Evolutionary conservation across 2,888 invertebrate species (phyloP).

Genomic region (Eledona agricola): DNA sequence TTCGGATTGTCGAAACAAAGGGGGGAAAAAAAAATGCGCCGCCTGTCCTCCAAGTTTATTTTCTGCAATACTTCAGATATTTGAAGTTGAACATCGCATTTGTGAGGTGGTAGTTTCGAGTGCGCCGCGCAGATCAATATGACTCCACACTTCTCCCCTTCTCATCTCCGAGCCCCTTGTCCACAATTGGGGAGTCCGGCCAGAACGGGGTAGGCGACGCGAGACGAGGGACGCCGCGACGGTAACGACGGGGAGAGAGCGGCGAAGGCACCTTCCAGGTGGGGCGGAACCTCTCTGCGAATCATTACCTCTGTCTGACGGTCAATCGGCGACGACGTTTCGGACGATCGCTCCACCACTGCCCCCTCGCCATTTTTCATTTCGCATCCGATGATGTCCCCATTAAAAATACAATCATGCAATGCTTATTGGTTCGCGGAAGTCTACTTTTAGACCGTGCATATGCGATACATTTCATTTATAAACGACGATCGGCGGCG

Average conservation of each 20-base stretch:
- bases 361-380: conserved; percentile 1
- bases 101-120: conserved; percentile 39
- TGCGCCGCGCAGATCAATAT: conserved; percentile 55
- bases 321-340: conserved; percentile 52
- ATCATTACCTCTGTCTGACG: conserved; percentile 51
- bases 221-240: conserved; percentile 24
- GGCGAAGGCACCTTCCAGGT: conserved; percentile 47
- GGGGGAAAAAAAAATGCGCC: conserved; percentile 1
- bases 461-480: conserved; percentile 10
- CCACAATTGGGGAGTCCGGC: conserved; percentile 37
- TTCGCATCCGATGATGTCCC: conserved; percentile 19
- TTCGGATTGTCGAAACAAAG: background rate
- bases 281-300: conserved; percentile 50
- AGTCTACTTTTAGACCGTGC: conserved; percentile 36
- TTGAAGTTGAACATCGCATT: conserved; percentile 43
- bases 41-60: conserved; percentile 33
- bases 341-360: conserved; percentile 2
- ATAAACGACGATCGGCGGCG: conserved; percentile 11
- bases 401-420: conserved; percentile 40
- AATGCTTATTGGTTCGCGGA: conserved; percentile 36
- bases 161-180: conserved; percentile 42
- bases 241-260: conserved; percentile 24
- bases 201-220: conserved; percentile 30
- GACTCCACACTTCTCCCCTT: conserved; percentile 45
- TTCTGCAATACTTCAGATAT: conserved; percentile 45